phyloP scores from a whole-genome alignment of 30 jellyfish, hydroid and myxozoan genomes.

The Turritopsis dohrnii region DNA sequence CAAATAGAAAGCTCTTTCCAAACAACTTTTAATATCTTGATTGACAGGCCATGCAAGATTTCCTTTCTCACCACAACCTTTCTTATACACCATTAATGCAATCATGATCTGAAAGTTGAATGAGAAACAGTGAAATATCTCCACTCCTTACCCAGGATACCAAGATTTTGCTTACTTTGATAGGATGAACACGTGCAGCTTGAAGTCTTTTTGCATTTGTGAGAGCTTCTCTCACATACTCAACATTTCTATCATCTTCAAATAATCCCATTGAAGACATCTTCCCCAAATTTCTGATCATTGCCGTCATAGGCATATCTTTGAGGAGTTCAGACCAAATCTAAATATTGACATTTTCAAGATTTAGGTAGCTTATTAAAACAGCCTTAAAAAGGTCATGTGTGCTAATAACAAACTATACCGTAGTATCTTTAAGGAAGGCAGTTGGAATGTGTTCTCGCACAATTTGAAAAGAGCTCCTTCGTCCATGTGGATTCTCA shows the following conservation, averaged over 20 bases:
- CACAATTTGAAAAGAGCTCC: conserved; percentile 25
- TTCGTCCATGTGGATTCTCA: not conserved
- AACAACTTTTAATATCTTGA: conserved; percentile 19
- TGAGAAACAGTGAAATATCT: not conserved
- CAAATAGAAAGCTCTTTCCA: conserved; percentile 50
- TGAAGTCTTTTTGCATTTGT: conserved; percentile 40
- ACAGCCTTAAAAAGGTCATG: no score
- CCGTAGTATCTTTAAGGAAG: conserved; percentile 12
- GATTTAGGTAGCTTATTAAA: not conserved
- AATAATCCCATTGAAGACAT: conserved; percentile 55
- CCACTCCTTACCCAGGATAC: not conserved
- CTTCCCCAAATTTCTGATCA: conserved; percentile 59
- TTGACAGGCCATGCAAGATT: conserved; percentile 40
- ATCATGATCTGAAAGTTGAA: conserved; percentile 18
- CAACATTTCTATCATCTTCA: conserved; percentile 26
- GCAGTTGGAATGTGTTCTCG: conserved; percentile 59
- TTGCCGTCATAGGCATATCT: conserved; percentile 57
- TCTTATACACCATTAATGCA: conserved; percentile 43
- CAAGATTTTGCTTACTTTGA: conserved; percentile 18
- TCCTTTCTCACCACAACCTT: conserved; percentile 41
- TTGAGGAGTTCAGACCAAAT: conserved; percentile 40
- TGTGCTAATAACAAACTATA: not conserved
- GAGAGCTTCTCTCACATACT: conserved; percentile 28
- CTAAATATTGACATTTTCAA: conserved; percentile 9
- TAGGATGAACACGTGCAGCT: conserved; percentile 56